Evolutionary conservation across 2,797 vertebrate genomes (phyloP).

Genomic region (Gadopsis marmoratus): DNA sequence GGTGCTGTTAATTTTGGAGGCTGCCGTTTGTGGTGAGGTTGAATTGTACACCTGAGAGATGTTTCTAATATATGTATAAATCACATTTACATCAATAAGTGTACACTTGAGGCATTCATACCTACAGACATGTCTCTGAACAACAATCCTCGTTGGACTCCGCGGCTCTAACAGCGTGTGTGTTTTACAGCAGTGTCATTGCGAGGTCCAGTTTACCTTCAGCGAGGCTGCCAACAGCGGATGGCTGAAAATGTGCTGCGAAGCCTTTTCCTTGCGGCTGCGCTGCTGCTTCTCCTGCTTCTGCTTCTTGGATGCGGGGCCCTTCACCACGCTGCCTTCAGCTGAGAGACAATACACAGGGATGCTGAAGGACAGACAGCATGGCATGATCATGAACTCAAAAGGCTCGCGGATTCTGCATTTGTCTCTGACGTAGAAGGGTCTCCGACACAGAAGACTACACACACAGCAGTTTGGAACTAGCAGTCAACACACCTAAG

Average conservation of each 20-base stretch:
- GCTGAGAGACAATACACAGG: constrained; percentile 52
- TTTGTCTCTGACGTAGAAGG: too few relatives aligned
- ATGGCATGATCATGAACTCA: not conserved
- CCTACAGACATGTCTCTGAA: not conserved
- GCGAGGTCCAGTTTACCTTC: constrained; percentile 85
- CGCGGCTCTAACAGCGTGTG: not conserved
- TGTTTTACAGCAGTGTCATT: not conserved
- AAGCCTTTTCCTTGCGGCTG: constrained; percentile 86
- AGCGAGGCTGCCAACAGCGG: constrained; percentile 88
- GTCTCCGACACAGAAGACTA: not conserved
- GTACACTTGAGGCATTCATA: not conserved
- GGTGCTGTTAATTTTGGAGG: not conserved
- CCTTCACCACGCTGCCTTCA: constrained; percentile 78
- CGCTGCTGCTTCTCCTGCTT: constrained; percentile 87
- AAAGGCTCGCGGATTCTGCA: not conserved
- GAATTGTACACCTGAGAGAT: not conserved
- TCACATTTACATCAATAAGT: not conserved
- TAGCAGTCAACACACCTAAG: not conserved
- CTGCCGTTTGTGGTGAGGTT: not conserved
- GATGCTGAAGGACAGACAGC: not conserved
- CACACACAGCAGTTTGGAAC: not conserved
- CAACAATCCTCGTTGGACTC: not conserved
- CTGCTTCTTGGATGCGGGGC: constrained; percentile 81
- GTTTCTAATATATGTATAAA: not conserved
- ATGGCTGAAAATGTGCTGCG: constrained; percentile 90